Evolutionary conservation across 2,888 invertebrate genomes (phyloP), one percentile per base, ranked within the genome.

Genomic region (Trissonchulus latispiculum): DNA sequence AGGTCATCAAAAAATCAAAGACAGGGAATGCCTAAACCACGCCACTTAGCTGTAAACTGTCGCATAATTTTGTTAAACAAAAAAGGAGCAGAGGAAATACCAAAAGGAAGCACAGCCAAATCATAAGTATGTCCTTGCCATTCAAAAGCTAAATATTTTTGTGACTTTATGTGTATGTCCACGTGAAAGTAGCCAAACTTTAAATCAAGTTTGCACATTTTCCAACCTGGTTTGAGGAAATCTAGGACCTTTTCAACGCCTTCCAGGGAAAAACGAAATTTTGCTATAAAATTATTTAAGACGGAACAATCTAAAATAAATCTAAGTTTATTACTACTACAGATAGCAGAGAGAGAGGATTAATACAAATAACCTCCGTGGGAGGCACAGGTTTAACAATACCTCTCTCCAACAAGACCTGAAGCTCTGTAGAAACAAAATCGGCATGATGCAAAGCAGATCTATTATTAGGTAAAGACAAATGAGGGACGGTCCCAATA

Each of bases 41-140:
- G 8, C 64, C 64, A 64, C 8, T 64, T 3, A 15, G 8, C 28
- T 31, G 64, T 64, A 64, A 64, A 64, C 8, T 18, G 15, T 28
- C 64, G 64, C 64, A 64, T 64, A 33, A 64, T 64, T 64, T 64
- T 64, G 64, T 64, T 64, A 29, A 64, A 64, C 18, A 64, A 18
- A 33, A 18, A 64, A 31, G 64, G 64, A n/a, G 64, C 64, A 8
- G 64, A 64, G 8, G 64, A 64, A 31, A 64, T 64, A 29, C 64
- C 64, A 64, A 64, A 64, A 64, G 64, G 64, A 8, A 64, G 33
- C 8, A 64, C 64, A 15, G 8, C 28, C 8, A 64, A 64, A n/a
- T n/a, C n/a, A n/a, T n/a, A n/a, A n/a, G n/a, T n/a, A 15, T 3
- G 15, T 31, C 28, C 8, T 29, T 33, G 8, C 29, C 33, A 64